These are phyloP conservation scores for Drosophila colorata DNA, from an alignment of 2,888 invertebrate genomes.

Conservation along the genomic window DNA sequence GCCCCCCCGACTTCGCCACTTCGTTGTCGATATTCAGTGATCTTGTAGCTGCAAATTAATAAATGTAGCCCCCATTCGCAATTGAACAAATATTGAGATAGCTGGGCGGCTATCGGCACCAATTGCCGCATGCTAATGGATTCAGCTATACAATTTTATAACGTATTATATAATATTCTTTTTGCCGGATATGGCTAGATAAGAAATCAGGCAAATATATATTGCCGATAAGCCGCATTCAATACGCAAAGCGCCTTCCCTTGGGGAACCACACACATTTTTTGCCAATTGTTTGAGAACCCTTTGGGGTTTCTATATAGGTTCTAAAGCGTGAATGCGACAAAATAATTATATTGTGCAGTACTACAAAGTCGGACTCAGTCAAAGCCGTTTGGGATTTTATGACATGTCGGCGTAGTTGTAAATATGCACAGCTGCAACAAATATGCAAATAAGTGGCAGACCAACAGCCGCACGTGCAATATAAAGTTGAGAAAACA, in stretches of 20 bases:
- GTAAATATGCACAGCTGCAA: slow-evolving; percentile 75
- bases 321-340: too few species aligned
- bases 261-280: background rate
- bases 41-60: slow-evolving; percentile 78
- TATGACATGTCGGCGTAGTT: slow-evolving; percentile 41
- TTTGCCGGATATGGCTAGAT: slow-evolving; percentile 49
- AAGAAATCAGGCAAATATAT: slow-evolving; percentile 33
- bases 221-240: slow-evolving; percentile 31
- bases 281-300: slow-evolving; percentile 19
- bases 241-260: slow-evolving; percentile 5
- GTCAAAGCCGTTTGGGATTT: slow-evolving; percentile 29
- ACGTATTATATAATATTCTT: slow-evolving; percentile 21
- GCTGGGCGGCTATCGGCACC: slow-evolving; percentile 25
- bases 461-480: slow-evolving; percentile 40
- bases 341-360: slow-evolving; percentile 16
- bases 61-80: slow-evolving; percentile 52
- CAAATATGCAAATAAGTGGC: slow-evolving; percentile 71
- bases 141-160: slow-evolving; percentile 2
- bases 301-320: background rate
- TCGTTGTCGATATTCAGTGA: slow-evolving; percentile 66
- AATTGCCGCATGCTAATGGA: slow-evolving; percentile 30
- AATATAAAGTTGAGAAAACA: slow-evolving; percentile 12
- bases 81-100: slow-evolving; percentile 52
- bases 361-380: slow-evolving; percentile 12
- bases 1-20: background rate